These are phyloP conservation scores for Mormoops blainvillei DNA, from an alignment of 2,113 vertebrate genomes.

Conservation along the genomic window DNA sequence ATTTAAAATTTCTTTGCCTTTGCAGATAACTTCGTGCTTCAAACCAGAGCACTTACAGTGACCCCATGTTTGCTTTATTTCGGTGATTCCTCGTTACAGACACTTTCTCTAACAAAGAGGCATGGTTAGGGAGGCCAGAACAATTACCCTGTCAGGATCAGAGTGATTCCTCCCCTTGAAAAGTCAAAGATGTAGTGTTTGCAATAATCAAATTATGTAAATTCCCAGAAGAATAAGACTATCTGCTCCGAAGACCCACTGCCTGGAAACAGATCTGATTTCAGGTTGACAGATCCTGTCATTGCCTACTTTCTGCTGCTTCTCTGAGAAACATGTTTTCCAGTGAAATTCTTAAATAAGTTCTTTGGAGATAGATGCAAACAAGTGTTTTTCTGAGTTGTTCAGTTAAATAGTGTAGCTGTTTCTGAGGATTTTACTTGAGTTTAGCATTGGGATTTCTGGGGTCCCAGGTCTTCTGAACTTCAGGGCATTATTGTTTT, in stretches of 20 bases:
- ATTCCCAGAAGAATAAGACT: background rate
- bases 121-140: slow-evolving; percentile 28
- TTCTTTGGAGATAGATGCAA: background rate
- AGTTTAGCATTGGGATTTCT: background rate
- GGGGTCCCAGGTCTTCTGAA: background rate
- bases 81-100: background rate
- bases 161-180: background rate
- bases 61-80: background rate
- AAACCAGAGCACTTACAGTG: background rate
- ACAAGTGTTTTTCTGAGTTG: background rate
- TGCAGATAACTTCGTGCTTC: background rate
- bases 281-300: background rate
- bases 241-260: background rate
- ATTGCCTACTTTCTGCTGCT: background rate
- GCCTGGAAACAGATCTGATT: background rate
- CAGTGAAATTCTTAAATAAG: background rate
- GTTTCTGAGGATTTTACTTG: background rate
- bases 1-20: background rate
- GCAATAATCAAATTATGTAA: background rate
- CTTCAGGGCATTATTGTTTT: background rate
- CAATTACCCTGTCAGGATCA: background rate
- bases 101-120: background rate
- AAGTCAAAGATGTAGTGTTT: background rate
- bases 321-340: background rate
- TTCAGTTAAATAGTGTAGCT: background rate